These are phyloP conservation scores for Pectinophora gossypiella DNA, from an alignment of 1,140 invertebrate species.

Conservation along the genomic window DNA sequence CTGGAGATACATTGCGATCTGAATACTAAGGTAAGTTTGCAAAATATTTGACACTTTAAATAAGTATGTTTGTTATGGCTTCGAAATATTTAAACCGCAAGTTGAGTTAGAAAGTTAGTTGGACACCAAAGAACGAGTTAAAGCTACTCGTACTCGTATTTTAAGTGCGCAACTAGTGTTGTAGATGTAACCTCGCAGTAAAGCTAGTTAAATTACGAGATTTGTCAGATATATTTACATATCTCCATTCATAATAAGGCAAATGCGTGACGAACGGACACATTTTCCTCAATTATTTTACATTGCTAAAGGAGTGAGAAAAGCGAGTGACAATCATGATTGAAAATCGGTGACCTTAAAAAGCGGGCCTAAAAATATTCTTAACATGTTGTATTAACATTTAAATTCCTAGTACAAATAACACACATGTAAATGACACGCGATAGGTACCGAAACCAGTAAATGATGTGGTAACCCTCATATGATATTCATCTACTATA, in stretches of 20 bases:
- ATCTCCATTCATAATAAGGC: slow-evolving; percentile 1
- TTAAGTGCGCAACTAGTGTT: slow-evolving; percentile 47
- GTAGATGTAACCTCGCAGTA: slow-evolving; percentile 54
- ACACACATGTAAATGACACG: not conserved
- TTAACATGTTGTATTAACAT: not conserved
- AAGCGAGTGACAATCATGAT: too few relatives aligned
- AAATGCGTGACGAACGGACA: not conserved
- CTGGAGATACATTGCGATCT: slow-evolving; percentile 40
- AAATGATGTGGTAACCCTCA: slow-evolving; percentile 33
- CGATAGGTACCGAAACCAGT: slow-evolving; percentile 26
- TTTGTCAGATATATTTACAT: slow-evolving; percentile 31
- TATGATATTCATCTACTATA: slow-evolving; percentile 28
- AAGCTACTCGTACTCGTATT: slow-evolving; percentile 49
- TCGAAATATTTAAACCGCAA: not conserved
- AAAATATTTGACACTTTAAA: not conserved
- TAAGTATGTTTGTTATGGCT: not conserved
- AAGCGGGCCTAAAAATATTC: too few relatives aligned
- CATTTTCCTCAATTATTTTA: not conserved
- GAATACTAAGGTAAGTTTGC: slow-evolving; percentile 53
- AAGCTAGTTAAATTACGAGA: slow-evolving; percentile 34
- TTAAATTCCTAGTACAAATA: slow-evolving; percentile 3
- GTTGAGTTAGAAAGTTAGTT: slow-evolving; percentile 59
- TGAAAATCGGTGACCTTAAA: too few relatives aligned
- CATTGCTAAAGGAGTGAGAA: too few relatives aligned
- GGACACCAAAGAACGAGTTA: slow-evolving; percentile 59